Conservation (phyloP, 2,797 vertebrate genomes). For the Anableps anableps region DNA sequence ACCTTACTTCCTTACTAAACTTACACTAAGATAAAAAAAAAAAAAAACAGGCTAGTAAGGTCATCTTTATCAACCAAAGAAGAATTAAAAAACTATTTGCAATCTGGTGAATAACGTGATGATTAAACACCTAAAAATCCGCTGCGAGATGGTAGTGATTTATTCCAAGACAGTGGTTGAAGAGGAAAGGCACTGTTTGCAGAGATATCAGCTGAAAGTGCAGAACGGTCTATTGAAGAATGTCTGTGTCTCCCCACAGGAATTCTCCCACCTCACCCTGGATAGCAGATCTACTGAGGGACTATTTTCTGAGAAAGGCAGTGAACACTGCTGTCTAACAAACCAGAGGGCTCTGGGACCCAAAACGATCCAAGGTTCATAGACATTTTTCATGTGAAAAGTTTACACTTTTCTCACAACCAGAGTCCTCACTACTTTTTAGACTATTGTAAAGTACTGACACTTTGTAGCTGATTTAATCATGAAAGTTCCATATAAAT, state of each 20-base stretch:
- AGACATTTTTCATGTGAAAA: neutral
- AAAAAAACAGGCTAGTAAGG: constrained; percentile 52
- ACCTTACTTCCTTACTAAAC: constrained; percentile 70
- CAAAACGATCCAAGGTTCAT: neutral
- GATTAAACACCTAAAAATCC: constrained; percentile 75
- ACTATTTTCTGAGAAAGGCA: constrained; percentile 39
- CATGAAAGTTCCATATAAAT: neutral
- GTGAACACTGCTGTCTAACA: constrained; percentile 26
- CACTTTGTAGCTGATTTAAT: neutral
- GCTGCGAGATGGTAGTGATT: constrained; percentile 68
- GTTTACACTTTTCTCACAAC: neutral
- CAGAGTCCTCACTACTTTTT: neutral
- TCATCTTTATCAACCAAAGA: constrained; percentile 75
- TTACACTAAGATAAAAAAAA: constrained; percentile 66
- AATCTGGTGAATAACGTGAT: constrained; percentile 78
- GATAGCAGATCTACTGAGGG: constrained; percentile 48
- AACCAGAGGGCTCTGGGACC: constrained; percentile 1
- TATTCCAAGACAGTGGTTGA: constrained; percentile 58
- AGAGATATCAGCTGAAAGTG: constrained; percentile 73
- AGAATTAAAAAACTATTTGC: constrained; percentile 68
- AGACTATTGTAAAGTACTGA: neutral
- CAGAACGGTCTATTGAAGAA: constrained; percentile 69
- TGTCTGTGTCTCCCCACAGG: constrained; percentile 56
- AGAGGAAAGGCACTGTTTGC: constrained; percentile 61
- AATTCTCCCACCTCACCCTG: constrained; percentile 47